phyloP scores from a whole-genome alignment of 1,140 invertebrate species.

The Ips nitidus region DNA sequence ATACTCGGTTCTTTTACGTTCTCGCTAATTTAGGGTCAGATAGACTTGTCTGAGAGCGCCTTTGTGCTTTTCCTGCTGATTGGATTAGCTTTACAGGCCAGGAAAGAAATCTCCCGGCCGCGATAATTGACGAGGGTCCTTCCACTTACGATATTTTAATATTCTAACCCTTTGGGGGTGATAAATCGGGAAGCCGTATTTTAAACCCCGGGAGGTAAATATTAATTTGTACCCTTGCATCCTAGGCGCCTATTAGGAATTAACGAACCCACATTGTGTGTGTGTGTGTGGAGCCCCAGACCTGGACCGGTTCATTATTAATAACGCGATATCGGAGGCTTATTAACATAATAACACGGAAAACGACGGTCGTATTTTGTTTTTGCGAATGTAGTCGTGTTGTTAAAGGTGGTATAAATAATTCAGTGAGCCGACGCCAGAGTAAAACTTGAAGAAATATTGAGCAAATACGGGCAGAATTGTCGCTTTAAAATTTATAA shows the following conservation, averaged over 20 bases:
- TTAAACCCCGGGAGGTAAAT: conserved; percentile 4
- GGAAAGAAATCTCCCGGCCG: too few relatives aligned
- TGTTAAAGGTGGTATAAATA: too few relatives aligned
- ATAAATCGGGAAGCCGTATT: conserved; percentile 4
- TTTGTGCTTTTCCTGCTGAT: conserved; percentile 6
- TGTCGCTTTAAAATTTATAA: conserved; percentile 11
- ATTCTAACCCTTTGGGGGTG: background rate
- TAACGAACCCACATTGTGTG: background rate
- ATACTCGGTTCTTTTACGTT: conserved; percentile 25
- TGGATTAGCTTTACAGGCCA: conserved; percentile 5
- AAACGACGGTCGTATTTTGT: too few relatives aligned
- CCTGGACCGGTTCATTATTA: too few relatives aligned
- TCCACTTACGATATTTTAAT: conserved; percentile 3
- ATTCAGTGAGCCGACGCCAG: too few relatives aligned
- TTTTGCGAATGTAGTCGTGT: too few relatives aligned
- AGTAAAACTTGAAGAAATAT: too few relatives aligned
- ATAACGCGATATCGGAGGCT: too few relatives aligned
- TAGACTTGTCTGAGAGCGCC: conserved; percentile 14
- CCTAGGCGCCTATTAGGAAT: conserved; percentile 1
- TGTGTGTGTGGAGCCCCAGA: too few relatives aligned
- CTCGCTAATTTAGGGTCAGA: conserved; percentile 12
- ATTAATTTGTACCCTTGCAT: conserved; percentile 7
- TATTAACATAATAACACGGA: too few relatives aligned
- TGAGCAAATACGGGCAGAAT: background rate
- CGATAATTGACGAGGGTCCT: conserved; percentile 6